Evolutionary conservation across 2,113 vertebrate species (phyloP), one percentile per base, ranked within the genome.

Genomic region (Equus quagga): DNA sequence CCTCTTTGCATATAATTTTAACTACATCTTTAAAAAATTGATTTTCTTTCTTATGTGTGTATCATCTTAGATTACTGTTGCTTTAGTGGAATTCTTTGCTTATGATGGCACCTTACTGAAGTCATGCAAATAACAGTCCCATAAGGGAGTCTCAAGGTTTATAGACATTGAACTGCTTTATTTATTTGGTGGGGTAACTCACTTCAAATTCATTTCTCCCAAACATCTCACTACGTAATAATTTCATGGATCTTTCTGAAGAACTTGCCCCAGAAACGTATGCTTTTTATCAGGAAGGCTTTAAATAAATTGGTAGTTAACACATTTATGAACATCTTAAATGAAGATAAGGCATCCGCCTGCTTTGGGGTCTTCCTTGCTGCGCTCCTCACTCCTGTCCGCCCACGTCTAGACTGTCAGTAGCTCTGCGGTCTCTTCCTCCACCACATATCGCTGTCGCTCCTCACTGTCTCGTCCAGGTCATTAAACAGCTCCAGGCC

Each of bases 161-260:
- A 23, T 33, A 78, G 56, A 46, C 33, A 60, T 51, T 86, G 9
- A 95, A 76, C 6, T 44, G 28, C 17, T 60, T 15, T 62, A 78
- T 36, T 85, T 56, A 18, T 36, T 70, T 82, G 8, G 8, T 12
- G 3, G 8, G 17, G 28, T 24, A 33, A 94, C n/a, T 86, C 8
- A 17, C 13, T 84, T 72, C 56, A 65, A 94, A 46, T 58, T 83
- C 36, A 23, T 46, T 91, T 69, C 36, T n/a, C 15, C 18, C n/a
- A 1, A 56, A 9, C 46, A 21, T 76, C 54, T 94, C 69, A 90
- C 44, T 56, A 84, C 79, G 6, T 62, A 95, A 89, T 23, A 51
- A 88, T 70, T 83, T 93, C 44, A 65, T 23, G 46, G 28, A 51
- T 96, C 51, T 94, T 80, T 90, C 56, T 84, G 41, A 92, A 88